Percentiles rank a stretch among this genome's conserved stretches.
These are phyloP conservation scores for Chiridota heheva DNA, from an alignment of 35 echinoderm and acorn worm species.

Conservation along the genomic window DNA sequence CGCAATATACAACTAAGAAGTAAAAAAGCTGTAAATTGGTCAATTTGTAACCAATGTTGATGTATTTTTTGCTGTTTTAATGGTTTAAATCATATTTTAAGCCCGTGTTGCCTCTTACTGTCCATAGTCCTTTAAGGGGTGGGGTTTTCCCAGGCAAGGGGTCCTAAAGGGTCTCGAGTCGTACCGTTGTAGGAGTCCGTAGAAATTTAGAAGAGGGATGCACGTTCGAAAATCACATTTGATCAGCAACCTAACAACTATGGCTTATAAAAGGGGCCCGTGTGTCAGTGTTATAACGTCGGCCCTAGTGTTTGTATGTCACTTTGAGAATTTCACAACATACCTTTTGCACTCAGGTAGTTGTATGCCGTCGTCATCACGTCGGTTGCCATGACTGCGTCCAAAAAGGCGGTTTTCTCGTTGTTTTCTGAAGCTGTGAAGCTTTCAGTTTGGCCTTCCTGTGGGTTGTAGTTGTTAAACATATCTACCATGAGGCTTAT, in stretches of 20 bases:
- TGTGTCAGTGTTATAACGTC: background rate
- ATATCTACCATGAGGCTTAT: slow-evolving; percentile 4
- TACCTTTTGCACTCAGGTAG: slow-evolving; percentile 46
- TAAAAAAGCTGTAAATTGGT: too few species aligned
- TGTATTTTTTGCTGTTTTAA: too few species aligned
- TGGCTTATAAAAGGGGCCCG: background rate
- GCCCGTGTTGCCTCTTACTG: too few species aligned
- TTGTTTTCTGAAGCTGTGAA: slow-evolving; percentile 31
- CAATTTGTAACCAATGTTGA: too few species aligned
- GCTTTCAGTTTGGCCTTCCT: slow-evolving; percentile 36
- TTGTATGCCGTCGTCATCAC: slow-evolving; percentile 33
- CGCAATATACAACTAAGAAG: too few species aligned
- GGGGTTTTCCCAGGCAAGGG: too few species aligned
- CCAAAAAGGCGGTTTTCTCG: slow-evolving; percentile 37
- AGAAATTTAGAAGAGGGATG: too few species aligned
- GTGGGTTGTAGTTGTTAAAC: slow-evolving; percentile 57
- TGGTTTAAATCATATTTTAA: too few species aligned
- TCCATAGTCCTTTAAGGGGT: too few species aligned
- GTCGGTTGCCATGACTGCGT: slow-evolving; percentile 35
- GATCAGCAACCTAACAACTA: background rate
- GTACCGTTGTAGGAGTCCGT: too few species aligned
- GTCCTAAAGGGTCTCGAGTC: too few species aligned
- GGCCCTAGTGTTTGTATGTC: background rate
- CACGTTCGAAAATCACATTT: background rate
- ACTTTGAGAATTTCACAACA: background rate